These are phyloP conservation scores for Casuarius casuarius DNA, from an alignment of 2,113 vertebrate species.

Conservation along the genomic window DNA sequence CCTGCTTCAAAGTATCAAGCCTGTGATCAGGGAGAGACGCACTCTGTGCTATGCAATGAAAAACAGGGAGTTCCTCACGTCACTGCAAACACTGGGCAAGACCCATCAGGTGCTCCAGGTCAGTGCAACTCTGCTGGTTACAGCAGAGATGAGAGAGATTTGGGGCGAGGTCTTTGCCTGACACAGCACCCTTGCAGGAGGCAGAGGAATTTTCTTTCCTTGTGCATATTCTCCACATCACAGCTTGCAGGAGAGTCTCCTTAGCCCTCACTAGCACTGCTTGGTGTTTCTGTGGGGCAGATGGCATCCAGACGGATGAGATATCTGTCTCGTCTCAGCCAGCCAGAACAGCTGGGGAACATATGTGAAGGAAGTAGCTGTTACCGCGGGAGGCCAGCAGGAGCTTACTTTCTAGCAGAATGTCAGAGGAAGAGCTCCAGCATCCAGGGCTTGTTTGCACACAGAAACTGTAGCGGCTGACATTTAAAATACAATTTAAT, in stretches of 20 bases:
- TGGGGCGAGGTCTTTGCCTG: not conserved
- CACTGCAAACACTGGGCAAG: not conserved
- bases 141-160: not conserved
- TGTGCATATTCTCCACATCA: not conserved
- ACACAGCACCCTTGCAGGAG: not conserved
- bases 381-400: not conserved
- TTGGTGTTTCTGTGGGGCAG: not conserved
- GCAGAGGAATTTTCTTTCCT: not conserved
- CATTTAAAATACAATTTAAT: not conserved
- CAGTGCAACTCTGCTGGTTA: not conserved
- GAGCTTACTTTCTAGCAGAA: not conserved
- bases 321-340: not conserved
- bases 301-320: slow-evolving; percentile 46
- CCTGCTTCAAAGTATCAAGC: not conserved
- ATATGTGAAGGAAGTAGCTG: not conserved
- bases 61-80: accelerated
- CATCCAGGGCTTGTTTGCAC: not conserved
- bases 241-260: not conserved
- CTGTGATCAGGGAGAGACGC: not conserved
- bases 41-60: accelerated
- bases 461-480: not conserved
- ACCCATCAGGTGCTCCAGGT: accelerated
- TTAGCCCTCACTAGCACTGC: not conserved
- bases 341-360: not conserved
- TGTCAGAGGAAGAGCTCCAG: not conserved